Conservation (phyloP, 64 coral and sea anemone species). For the Porites australiensis region DNA sequence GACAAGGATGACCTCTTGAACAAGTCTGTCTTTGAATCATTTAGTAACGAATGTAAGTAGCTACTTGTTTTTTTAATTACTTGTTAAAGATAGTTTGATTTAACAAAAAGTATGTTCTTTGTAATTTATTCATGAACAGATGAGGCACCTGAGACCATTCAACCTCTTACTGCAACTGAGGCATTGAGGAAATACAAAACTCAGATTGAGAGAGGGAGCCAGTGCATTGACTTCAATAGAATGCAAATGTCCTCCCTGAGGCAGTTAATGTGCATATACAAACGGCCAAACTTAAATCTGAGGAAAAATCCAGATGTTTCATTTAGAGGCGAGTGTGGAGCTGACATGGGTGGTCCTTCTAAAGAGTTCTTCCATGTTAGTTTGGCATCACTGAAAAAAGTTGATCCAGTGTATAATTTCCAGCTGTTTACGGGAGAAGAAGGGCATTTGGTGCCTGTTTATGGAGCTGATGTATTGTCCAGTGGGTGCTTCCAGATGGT, state of each 20-base stretch:
- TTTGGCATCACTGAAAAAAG: background rate
- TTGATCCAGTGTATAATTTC: conserved; percentile 60
- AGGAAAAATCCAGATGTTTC: conserved; percentile 22
- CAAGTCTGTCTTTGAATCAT: conserved; percentile 11
- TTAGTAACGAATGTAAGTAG: conserved; percentile 27
- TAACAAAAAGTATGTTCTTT: background rate
- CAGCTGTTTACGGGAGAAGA: conserved; percentile 71
- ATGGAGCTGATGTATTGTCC: conserved; percentile 30
- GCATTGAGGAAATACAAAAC: conserved; percentile 11
- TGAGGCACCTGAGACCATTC: background rate
- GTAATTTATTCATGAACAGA: conserved; percentile 10
- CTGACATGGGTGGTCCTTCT: conserved; percentile 16
- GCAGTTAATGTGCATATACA: conserved; percentile 75
- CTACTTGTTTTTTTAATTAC: conserved; percentile 16
- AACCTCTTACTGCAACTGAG: background rate
- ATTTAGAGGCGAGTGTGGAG: conserved; percentile 23
- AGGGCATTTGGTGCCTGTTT: conserved; percentile 33
- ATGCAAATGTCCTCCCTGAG: conserved; percentile 67
- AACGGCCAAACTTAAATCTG: conserved; percentile 19
- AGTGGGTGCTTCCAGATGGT: background rate
- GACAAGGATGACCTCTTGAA: conserved; percentile 33
- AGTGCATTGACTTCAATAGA: conserved; percentile 64
- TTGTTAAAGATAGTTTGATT: background rate
- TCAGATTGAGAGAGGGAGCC: conserved; percentile 39
- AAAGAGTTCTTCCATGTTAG: background rate